Evolutionary conservation across 2,797 vertebrate genomes (phyloP).

Genomic region (Lithobates pipiens): DNA sequence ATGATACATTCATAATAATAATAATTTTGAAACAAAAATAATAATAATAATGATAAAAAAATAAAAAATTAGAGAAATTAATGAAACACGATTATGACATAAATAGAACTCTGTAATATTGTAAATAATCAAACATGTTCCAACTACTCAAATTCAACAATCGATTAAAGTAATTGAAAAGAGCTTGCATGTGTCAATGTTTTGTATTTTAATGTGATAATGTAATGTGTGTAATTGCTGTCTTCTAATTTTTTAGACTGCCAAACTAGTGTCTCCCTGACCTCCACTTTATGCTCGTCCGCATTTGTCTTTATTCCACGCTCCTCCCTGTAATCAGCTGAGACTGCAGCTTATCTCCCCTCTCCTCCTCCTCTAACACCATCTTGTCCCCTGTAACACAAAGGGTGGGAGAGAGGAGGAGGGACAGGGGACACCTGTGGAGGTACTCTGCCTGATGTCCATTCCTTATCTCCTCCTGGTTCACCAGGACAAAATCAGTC

Average conservation of each 20-base stretch:
- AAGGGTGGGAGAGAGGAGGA: conserved; percentile 5
- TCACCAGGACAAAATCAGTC: not conserved
- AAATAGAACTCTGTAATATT: no score
- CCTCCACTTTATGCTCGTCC: not conserved
- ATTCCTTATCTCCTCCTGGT: not conserved
- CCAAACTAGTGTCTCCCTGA: conserved; percentile 3
- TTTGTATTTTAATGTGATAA: no score
- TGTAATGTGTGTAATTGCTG: not conserved
- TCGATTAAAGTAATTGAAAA: no score
- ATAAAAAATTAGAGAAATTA: no score
- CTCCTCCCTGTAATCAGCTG: conserved; percentile 55
- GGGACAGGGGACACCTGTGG: conserved; percentile 35
- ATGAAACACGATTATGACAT: no score
- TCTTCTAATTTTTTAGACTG: not conserved
- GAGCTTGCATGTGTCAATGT: no score
- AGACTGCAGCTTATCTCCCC: conserved; percentile 52
- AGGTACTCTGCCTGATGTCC: not conserved
- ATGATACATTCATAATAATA: no score
- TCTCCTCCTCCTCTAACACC: conserved; percentile 25
- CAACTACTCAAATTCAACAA: no score
- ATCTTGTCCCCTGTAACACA: conserved; percentile 33
- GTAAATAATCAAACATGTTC: no score
- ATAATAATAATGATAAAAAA: no score
- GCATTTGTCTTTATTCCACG: not conserved
- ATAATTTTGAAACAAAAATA: no score